These are phyloP conservation scores for Gopherus flavomarginatus DNA, from an alignment of 2,113 vertebrate genomes.

Conservation along the genomic window DNA sequence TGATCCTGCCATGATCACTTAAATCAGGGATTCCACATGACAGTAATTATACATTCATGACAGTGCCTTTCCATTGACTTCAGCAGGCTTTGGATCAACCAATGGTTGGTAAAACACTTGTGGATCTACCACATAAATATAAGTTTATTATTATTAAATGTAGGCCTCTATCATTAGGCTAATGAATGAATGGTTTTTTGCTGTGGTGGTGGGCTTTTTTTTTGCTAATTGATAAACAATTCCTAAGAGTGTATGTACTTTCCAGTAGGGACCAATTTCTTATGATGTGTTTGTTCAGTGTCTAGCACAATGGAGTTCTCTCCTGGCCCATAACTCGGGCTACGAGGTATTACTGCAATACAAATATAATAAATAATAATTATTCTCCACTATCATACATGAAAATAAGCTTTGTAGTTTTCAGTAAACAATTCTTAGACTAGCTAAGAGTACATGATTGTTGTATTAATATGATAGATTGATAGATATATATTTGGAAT, in stretches of 20 bases:
- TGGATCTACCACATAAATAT: constrained; percentile 41
- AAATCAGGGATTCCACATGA: constrained; percentile 3
- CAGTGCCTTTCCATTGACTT: constrained; percentile 28
- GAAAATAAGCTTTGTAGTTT: constrained; percentile 47
- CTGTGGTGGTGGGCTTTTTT: not conserved
- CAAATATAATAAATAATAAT: not conserved
- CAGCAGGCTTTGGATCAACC: not conserved
- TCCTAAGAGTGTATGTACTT: not conserved
- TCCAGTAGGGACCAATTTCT: not conserved
- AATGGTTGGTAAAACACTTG: constrained; percentile 6
- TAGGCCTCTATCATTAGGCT: not conserved
- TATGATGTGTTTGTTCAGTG: constrained; percentile 1
- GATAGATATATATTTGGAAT: not conserved
- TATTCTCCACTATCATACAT: not conserved
- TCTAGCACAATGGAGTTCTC: not conserved
- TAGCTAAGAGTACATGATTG: not conserved
- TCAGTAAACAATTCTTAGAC: constrained; percentile 35
- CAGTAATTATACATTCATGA: constrained; percentile 19
- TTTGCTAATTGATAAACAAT: not conserved
- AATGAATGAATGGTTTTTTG: not conserved
- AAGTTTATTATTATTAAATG: not conserved
- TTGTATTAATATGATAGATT: constrained; percentile 8
- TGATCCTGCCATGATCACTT: not conserved
- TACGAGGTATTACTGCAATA: not conserved
- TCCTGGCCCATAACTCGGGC: not conserved